Percentiles rank a stretch among this genome's conserved stretches.
phyloP scores from a whole-genome alignment of 2,797 vertebrate species.

The Tauraco hartlaubi region DNA sequence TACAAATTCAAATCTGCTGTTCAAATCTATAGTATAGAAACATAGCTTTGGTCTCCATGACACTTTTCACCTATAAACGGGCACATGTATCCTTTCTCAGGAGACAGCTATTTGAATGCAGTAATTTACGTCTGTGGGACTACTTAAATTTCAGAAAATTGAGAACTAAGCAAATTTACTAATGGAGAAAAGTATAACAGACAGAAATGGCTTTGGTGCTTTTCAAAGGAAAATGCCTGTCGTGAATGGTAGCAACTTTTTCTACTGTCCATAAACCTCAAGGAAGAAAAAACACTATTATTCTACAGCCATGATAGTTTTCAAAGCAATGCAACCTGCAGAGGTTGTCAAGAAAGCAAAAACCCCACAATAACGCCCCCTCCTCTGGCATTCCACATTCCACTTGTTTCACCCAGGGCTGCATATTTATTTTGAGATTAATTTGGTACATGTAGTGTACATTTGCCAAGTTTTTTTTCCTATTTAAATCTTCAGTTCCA shows the following conservation, averaged over 20 bases:
- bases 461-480: conserved; percentile 90
- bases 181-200: not conserved
- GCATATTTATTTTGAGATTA: conserved; percentile 90
- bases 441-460: conserved; percentile 86
- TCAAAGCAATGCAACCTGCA: not conserved
- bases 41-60: not conserved
- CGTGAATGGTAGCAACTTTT: not conserved
- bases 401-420: conserved; percentile 67
- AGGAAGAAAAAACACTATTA: not conserved
- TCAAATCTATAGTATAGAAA: not conserved
- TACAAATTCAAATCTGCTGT: not conserved
- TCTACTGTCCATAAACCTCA: not conserved
- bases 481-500: conserved; percentile 90
- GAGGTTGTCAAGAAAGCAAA: not conserved
- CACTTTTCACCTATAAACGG: not conserved
- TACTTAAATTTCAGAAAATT: not conserved
- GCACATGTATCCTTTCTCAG: not conserved
- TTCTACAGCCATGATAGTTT: not conserved
- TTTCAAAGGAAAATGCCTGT: not conserved
- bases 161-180: not conserved
- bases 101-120: not conserved
- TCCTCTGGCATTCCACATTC: conserved; percentile 57
- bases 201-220: not conserved
- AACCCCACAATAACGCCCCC: not conserved
- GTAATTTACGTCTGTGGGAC: not conserved